A percentile compares a stretch with the other conserved stretches of the same genome.
Conservation (phyloP, 2,797 vertebrate species). For the Siniperca obscura region DNA sequence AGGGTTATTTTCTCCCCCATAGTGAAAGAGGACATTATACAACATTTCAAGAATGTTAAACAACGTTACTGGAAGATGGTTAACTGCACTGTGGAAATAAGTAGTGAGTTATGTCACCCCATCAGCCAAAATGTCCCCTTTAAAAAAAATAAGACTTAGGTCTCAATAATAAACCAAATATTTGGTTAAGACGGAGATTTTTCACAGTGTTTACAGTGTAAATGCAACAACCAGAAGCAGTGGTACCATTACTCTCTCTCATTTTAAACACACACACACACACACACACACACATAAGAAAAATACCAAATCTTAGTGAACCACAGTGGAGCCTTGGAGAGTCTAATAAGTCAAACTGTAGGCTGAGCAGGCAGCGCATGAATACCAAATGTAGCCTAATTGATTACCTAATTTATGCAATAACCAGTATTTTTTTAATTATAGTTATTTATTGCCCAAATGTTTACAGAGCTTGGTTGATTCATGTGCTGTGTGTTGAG, state of each 20-base stretch:
- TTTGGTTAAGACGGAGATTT: not conserved
- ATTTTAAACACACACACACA: slow-evolving; percentile 28
- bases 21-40: not conserved
- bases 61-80: not conserved
- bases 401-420: slow-evolving; percentile 87
- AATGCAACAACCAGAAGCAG: slow-evolving; percentile 9
- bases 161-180: not conserved
- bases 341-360: slow-evolving; percentile 83
- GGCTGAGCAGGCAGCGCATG: slow-evolving; percentile 81
- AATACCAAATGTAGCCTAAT: slow-evolving; percentile 86
- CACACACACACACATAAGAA: slow-evolving; percentile 35
- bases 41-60: not conserved
- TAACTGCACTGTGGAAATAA: not conserved
- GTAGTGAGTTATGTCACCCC: not conserved
- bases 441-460: slow-evolving; percentile 81
- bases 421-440: slow-evolving; percentile 82
- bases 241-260: slow-evolving; percentile 14
- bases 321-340: slow-evolving; percentile 50
- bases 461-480: slow-evolving; percentile 76
- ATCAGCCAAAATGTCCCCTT: not conserved
- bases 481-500: slow-evolving; percentile 72
- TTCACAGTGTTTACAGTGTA: slow-evolving; percentile 5
- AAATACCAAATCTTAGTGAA: slow-evolving; percentile 58
- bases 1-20: too few relatives aligned
- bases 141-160: not conserved